phyloP scores from a whole-genome alignment of 2,113 vertebrate genomes.

The Etheostoma cragini region DNA sequence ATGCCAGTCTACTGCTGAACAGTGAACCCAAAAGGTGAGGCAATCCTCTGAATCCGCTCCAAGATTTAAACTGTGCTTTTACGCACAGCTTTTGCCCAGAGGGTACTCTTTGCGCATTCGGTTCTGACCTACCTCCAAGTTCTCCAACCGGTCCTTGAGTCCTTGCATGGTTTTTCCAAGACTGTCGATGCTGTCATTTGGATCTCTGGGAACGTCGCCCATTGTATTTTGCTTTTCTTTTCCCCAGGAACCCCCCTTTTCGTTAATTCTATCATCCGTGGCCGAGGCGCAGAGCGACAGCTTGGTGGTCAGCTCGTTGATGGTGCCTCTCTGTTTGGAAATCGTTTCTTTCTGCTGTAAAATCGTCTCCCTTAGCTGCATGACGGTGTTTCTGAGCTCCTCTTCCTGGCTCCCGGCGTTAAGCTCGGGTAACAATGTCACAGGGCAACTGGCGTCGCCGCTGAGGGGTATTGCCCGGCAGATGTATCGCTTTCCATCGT shows the following conservation, averaged over 20 bases:
- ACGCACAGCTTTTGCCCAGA: constrained; percentile 46
- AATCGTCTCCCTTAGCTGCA: constrained; percentile 95
- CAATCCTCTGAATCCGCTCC: constrained; percentile 30
- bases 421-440: constrained; percentile 85
- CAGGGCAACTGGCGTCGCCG: constrained; percentile 86
- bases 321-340: constrained; percentile 90
- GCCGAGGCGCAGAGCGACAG: constrained; percentile 90
- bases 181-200: constrained; percentile 90
- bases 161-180: constrained; percentile 94
- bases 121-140: constrained; percentile 87
- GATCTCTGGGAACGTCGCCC: constrained; percentile 95
- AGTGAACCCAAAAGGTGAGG: not conserved
- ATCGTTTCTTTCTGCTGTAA: constrained; percentile 95
- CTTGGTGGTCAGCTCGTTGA: constrained; percentile 94
- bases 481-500: constrained; percentile 89
- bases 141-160: constrained; percentile 94
- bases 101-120: not conserved
- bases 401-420: constrained; percentile 87
- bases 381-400: constrained; percentile 90
- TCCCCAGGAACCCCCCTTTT: constrained; percentile 79
- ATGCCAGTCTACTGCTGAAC: not conserved
- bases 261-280: constrained; percentile 78
- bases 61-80: constrained; percentile 36
- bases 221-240: constrained; percentile 91
- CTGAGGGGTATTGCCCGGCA: constrained; percentile 90